Base-by-base conservation (phyloP, 1,140 invertebrate genomes). In the Drosophila littoralis region DNA sequence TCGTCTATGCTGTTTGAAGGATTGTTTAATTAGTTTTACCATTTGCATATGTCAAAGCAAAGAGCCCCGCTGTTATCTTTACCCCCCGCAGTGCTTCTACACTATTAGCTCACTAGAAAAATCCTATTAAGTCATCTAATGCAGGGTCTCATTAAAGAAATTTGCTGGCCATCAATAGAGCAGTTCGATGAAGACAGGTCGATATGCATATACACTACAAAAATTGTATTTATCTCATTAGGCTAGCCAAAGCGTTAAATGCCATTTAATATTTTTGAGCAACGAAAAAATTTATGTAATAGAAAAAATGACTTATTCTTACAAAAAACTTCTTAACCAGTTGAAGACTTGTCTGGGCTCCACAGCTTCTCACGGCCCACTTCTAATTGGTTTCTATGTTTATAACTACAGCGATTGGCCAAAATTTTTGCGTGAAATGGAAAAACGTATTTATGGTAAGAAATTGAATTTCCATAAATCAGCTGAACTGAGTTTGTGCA, bases 31-130 rank as follows among this genome's bases (percentile, higher is more conserved):
- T 88, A 79, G 75, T 50, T 54, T 58, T 46, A 38, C 32, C 43
- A 88, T 88, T 86, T 79, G 83, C 82, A 86, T 86, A 88, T 83
- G 83, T 88, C 83, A 79, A 54, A 82, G 79, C 82, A 88, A 54
- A 42, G 46, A 61, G 54, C 54, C 55, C 63, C 64, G 38, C 54
- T 43, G 9, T 57, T 38, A 10, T 42, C 22, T 28, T 32, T 38
- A 61, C 51, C 51, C 68, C 67, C 67, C 33, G 15, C 48, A 9
- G 36, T 28, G 2, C 38, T 10, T 6, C 6, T 36, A 15, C 10
- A n/a, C 15, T 48, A 45, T 36, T 22, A 17, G 38, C 54, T 57
- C 59, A 38, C 63, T 58, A 57, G 15, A 17, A 38, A 63, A 69
- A 71, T 78, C 65, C 36, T 75, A 85, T 81, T 84, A 85, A 85